Base-by-base conservation (phyloP, 2,797 vertebrate species). In the Myoxocephalus aenaeus region DNA sequence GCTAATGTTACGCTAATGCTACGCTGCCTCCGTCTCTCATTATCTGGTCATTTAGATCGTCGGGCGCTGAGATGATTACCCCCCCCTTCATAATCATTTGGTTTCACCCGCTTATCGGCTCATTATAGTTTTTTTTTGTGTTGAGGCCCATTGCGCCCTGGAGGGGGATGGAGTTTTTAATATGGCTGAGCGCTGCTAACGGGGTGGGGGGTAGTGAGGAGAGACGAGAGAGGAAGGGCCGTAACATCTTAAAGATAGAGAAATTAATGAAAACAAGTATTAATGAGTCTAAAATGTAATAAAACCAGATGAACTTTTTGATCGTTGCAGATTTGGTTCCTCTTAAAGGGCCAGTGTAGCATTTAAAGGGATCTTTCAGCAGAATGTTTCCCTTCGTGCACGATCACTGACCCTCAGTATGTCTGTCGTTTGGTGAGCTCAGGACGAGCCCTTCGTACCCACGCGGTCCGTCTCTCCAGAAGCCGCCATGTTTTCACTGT, bases 31-130 rank as follows among this genome's bases (percentile, higher is more conserved):
- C 13, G 40, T 85, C 67, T 81, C 71, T 87, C 82, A 81, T 88
- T 85, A 84, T 86, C 84, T 85, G 69, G 64, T 81, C 32, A 86
- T 92, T 86, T 88, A 82, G 69, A 85, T 70, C 77, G 78, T 81
- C 85, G 74, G 85, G 74, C 25, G 3, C 70, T 50, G 14, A 14
- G 53, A 75, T 84, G 75, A 86, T 82, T 82, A 64, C 75, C 77
- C 34, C 36, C 66, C 73, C 77, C 65, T 89, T 89, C 80, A 73
- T 81, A 88, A 89, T 88, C 82, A 83, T 68, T 76, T 86, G 48
- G 86, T 89, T 86, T 87, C 89, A 76, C 38, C 63, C 20, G 71
- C 79, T 78, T 83, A 87, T 87, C 84, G 71, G 71, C 80, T 91
- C 75, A 80, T 87, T 90, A 90, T 86, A 87, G 86, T 90, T 86